These are phyloP conservation scores for Paramuricea clavata DNA, from an alignment of 92 coral and sea anemone species.

Conservation along the genomic window DNA sequence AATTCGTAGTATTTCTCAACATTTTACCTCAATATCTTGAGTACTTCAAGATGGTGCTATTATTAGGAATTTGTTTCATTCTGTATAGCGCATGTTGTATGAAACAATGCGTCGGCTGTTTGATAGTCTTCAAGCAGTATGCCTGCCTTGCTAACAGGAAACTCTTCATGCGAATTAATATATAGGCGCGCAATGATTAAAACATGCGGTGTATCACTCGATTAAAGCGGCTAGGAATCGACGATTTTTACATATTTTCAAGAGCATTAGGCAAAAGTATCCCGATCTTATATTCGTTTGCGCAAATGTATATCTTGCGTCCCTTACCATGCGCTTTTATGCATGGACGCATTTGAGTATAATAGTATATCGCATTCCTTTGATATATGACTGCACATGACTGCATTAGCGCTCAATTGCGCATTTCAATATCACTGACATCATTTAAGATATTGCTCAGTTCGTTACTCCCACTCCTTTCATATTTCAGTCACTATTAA, in stretches of 20 bases:
- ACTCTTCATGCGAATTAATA: slow-evolving; percentile 17
- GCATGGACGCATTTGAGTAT: neutral
- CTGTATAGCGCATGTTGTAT: neutral
- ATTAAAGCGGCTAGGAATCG: neutral
- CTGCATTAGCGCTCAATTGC: slow-evolving; percentile 19
- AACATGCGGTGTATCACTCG: slow-evolving; percentile 14
- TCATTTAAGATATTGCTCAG: neutral
- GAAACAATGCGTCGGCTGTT: slow-evolving; percentile 29
- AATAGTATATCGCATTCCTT: neutral
- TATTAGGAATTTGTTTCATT: neutral
- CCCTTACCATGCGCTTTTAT: neutral
- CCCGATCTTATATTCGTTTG: neutral
- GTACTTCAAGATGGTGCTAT: neutral
- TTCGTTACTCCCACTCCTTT: neutral
- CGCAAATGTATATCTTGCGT: neutral
- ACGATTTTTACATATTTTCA: neutral
- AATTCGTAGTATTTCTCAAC: neutral
- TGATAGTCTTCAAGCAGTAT: neutral
- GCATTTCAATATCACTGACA: slow-evolving; percentile 16
- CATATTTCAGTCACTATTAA: neutral
- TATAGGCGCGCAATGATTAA: slow-evolving; percentile 34
- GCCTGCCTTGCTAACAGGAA: slow-evolving; percentile 36
- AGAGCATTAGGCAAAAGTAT: neutral
- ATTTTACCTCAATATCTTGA: neutral
- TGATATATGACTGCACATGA: neutral